These are phyloP conservation scores for Noctuana brunneofusca DNA, from an alignment of 2,888 invertebrate species.

Conservation along the genomic window DNA sequence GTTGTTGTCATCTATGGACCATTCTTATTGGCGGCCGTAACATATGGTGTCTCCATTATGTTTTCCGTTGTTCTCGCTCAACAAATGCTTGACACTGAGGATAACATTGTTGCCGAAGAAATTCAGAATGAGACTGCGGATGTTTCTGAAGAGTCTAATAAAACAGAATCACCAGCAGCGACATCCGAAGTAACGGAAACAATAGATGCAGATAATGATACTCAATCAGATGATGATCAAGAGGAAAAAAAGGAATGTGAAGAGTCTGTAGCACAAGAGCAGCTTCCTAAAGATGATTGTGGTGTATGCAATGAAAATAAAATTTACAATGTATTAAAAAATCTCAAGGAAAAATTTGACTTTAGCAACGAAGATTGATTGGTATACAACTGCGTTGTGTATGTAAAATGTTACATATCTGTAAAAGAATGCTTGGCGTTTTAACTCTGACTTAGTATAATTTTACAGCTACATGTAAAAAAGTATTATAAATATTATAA, in stretches of 20 bases:
- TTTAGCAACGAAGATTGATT: conserved; percentile 46
- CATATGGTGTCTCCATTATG: conserved; percentile 81
- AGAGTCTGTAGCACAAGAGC: conserved; percentile 18
- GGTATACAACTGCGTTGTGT: too few species aligned
- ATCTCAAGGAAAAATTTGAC: conserved; percentile 66
- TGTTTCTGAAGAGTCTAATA: conserved; percentile 26
- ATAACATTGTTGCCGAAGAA: conserved; percentile 19
- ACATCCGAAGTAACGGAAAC: conserved; percentile 1
- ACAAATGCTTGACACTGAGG: conserved; percentile 70
- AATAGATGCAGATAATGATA: conserved; percentile 24
- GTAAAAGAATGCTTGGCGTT: background rate
- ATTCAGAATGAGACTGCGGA: conserved; percentile 11
- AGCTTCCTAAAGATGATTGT: conserved; percentile 46
- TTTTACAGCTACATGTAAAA: background rate
- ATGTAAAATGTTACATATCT: background rate
- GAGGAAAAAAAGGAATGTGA: conserved; percentile 26
- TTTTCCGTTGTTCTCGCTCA: conserved; percentile 82
- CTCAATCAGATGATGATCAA: conserved; percentile 23
- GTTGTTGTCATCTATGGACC: conserved; percentile 83
- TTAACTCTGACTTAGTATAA: background rate
- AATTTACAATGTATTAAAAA: conserved; percentile 63
- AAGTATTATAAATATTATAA: too few species aligned
- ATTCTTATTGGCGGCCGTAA: conserved; percentile 83
- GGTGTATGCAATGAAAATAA: conserved; percentile 65
- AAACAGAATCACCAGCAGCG: conserved; percentile 24